Base-by-base conservation (phyloP, 1,140 invertebrate species). In the Bicyclus anynana region DNA sequence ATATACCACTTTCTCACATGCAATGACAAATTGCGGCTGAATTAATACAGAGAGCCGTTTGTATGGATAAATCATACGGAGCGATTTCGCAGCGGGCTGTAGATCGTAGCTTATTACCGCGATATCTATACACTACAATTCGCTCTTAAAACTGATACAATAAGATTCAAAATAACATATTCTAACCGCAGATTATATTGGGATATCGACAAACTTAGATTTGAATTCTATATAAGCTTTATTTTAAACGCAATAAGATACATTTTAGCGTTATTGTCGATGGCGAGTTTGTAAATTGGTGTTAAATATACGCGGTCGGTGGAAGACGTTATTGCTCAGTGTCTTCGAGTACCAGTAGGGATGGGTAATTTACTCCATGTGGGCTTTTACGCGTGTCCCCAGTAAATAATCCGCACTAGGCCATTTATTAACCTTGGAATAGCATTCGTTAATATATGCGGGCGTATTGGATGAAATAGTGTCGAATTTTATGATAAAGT, bases 251-350 rank as follows among this genome's bases (percentile, higher is more conserved):
- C 0, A 9, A 35, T 67, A 68, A 50, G 20, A 54, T 23, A 29
- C 46, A 27, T 26, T 58, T 49, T 65, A 52, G 44, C 37, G 16
- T 50, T 20, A 27, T 49, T 42, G 5, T 38, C 16, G 14, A 20
- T 17, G 10, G 2, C 0, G 5, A 23, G 37, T 61, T 55, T 53
- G 62, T 64, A 66, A 64, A 70, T 67, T 73, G 57, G 71, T 76
- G 67, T 76, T 77, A 80, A 81, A 79, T 77, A 73, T 81, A 75
- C 68, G 62, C 58, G 67, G 71, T 70, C 72, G 72, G 56, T 56
- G 61, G 65, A 83, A 76, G 81, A 84, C 80, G 81, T 84, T 81
- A 84, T 84, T 83, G 74, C 70, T 85, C 82, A 85, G 80, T 85
- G 82, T 85, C 82, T 77, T 80, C 80, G 66, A 53, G 68, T 58